Evolutionary conservation across 1,140 invertebrate genomes (phyloP).

Genomic region (Rhopalosiphum maidis): DNA sequence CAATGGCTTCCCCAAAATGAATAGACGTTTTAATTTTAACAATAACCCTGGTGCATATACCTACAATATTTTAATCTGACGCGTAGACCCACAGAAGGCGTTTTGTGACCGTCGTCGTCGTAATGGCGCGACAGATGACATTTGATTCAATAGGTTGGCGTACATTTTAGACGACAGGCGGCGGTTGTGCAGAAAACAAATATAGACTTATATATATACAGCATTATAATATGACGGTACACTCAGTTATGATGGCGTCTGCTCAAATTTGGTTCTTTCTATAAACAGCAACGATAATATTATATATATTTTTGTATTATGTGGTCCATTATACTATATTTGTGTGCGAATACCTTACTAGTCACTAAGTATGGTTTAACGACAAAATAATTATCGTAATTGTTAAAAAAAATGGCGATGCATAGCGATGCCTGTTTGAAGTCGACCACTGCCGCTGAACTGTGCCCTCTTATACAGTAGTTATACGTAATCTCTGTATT

Average conservation of each 20-base stretch:
- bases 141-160: conserved; percentile 1
- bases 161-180: background rate
- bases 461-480: too few species aligned
- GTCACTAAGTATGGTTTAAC: background rate
- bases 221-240: background rate
- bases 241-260: background rate
- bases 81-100: background rate
- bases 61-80: background rate
- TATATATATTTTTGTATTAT: background rate
- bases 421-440: too few species aligned
- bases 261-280: background rate
- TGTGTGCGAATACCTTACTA: background rate
- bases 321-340: background rate
- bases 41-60: conserved; percentile 13
- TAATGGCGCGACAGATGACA: background rate
- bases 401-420: too few species aligned
- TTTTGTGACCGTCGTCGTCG: background rate
- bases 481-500: background rate
- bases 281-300: background rate
- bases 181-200: background rate
- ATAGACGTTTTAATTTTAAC: conserved; percentile 44
- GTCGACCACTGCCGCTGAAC: too few species aligned
- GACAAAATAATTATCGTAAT: background rate
- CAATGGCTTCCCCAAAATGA: conserved; percentile 33
- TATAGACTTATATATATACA: background rate